Percentiles rank a stretch among this genome's conserved stretches.
Evolutionary conservation across 2,797 vertebrate genomes (phyloP).

Genomic region (Scolopax rusticola): DNA sequence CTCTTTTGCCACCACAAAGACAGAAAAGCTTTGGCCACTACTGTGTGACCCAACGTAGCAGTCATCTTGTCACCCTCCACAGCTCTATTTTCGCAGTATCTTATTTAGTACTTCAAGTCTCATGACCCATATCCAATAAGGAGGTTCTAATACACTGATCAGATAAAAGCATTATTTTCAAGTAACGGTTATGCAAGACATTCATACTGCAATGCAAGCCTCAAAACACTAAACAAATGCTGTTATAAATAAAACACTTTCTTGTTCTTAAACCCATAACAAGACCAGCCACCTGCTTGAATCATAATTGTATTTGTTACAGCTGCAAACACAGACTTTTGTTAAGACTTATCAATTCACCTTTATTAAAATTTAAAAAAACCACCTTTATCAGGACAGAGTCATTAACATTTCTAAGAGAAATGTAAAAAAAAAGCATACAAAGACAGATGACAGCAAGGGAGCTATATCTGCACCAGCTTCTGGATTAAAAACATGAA

Average conservation of each 20-base stretch:
- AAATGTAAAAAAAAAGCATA: background rate
- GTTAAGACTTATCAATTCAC: background rate
- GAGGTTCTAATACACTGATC: conserved; percentile 48
- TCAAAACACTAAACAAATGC: background rate
- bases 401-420: background rate
- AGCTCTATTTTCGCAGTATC: conserved; percentile 20
- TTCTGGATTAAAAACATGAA: background rate
- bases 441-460: background rate
- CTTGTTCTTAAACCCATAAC: background rate
- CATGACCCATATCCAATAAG: conserved; percentile 50
- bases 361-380: background rate
- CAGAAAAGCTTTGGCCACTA: background rate
- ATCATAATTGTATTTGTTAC: background rate
- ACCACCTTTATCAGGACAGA: background rate
- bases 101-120: conserved; percentile 41
- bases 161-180: conserved; percentile 58
- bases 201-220: background rate
- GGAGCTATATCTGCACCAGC: background rate
- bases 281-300: background rate
- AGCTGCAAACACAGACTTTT: background rate
- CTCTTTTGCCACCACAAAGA: background rate
- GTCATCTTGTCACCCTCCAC: background rate
- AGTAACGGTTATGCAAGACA: conserved; percentile 34
- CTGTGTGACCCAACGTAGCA: background rate
- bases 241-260: background rate